Evolutionary conservation across 2,797 vertebrate species (phyloP), one percentile per base, ranked within the genome.

Genomic region (Myotis planiceps): DNA sequence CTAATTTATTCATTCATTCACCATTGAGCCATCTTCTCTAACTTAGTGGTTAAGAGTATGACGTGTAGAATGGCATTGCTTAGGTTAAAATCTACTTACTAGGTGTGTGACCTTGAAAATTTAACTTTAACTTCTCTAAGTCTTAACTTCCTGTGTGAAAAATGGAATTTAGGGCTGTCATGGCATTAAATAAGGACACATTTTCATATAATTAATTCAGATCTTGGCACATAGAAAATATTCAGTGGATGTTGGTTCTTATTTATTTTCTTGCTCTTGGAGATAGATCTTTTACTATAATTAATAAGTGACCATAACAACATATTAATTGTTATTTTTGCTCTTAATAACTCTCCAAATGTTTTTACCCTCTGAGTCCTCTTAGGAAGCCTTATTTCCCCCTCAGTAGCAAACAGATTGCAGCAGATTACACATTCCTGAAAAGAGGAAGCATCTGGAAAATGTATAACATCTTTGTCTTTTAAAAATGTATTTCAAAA

Each of bases 321-420:
- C 37, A 21, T 80, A 60, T 80, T 86, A 92, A 53, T n/a, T 79
- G 4, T 75, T 96, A 23, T 39, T 96, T 83, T 92, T 16, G 76
- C 55, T 68, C 29, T 68, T 76, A 72, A n/a, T 88, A 32, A 58
- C 49, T 92, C 39, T 85, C 14, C 15, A 66, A 16, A n/a, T 39
- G 6, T 74, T 93, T 93, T 89, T 71, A 78, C 29, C 45, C 8
- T 90, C 78, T 84, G 25, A 96, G 0, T 71, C 19, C 42, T 66
- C 18, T n/a, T n/a, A 63, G 14, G 71, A 87, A 78, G 0, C 12
- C 7, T 63, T 72, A 16, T 72, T 94, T 90, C 83, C 19, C 29
- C 16, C 65, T 88, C 18, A 80, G 34, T 74, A 88, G 32, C 16
- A 87, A 86, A 71, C 29, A 66, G 68, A 75, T 72, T 90, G 45